Percentiles rank a stretch among this genome's conserved stretches.
These are phyloP conservation scores for Poecilia wingei DNA, from an alignment of 2,797 vertebrate genomes.

Conservation along the genomic window DNA sequence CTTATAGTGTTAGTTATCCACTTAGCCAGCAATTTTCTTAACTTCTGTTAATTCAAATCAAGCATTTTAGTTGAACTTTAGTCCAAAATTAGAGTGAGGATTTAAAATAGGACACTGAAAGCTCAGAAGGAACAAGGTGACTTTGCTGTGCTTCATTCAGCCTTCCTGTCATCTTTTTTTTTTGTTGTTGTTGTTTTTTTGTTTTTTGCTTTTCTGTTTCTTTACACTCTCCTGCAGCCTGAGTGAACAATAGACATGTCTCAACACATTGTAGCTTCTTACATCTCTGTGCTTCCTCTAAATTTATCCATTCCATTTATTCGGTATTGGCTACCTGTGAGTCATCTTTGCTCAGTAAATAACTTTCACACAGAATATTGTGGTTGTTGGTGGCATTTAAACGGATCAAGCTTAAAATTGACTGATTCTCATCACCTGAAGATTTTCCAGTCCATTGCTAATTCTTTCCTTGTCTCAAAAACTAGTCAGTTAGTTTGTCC, in stretches of 20 bases:
- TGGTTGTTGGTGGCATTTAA: neutral
- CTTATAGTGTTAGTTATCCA: constrained; percentile 4
- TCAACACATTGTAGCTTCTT: neutral
- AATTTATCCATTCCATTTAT: neutral
- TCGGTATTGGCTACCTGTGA: neutral
- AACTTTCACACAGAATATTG: neutral
- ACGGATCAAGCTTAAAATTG: neutral
- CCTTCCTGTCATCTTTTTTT: neutral
- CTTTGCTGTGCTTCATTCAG: neutral
- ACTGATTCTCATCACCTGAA: neutral
- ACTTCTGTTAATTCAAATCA: constrained; percentile 6
- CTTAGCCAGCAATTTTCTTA: neutral
- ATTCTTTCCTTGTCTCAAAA: neutral
- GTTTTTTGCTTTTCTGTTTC: neutral
- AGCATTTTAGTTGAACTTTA: constrained; percentile 1
- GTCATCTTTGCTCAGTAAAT: neutral
- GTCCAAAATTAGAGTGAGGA: constrained; percentile 2
- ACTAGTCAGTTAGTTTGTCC: neutral
- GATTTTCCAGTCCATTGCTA: neutral
- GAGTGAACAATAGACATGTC: neutral
- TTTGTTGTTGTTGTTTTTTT: neutral
- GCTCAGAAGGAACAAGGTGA: neutral
- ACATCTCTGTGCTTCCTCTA: neutral
- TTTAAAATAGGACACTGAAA: neutral
- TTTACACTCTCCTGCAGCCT: neutral